phyloP scores from a whole-genome alignment of 2,888 invertebrate genomes.

The Imbricaverruca yamaguchii region DNA sequence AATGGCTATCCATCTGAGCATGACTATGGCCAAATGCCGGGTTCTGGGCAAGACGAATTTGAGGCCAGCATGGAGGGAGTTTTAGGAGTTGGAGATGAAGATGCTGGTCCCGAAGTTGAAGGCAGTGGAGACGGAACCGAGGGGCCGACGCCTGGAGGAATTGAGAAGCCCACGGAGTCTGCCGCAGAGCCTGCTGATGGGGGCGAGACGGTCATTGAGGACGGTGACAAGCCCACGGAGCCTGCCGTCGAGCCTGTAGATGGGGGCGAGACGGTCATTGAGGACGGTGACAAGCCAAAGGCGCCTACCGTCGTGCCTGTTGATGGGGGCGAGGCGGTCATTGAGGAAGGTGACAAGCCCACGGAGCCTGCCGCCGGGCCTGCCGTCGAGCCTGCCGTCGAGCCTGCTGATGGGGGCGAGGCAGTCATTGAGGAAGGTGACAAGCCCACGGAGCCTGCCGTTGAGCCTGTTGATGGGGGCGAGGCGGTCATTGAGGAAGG shows the following conservation, averaged over 20 bases:
- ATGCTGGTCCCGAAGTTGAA: slow-evolving; percentile 31
- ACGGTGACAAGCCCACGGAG: slow-evolving; percentile 19
- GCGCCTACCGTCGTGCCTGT: not conserved
- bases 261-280: not conserved
- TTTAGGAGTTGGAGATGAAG: slow-evolving; percentile 23
- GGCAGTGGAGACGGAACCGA: slow-evolving; percentile 23
- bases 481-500: not conserved
- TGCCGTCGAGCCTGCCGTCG: not conserved
- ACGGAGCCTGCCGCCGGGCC: too few relatives aligned
- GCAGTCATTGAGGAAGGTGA: not conserved
- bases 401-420: not conserved
- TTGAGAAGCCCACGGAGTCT: not conserved
- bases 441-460: slow-evolving; percentile 16
- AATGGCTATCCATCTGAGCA: too few relatives aligned
- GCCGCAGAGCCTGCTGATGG: not conserved
- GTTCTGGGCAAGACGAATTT: not conserved
- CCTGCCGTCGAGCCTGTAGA: not conserved
- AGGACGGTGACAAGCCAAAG: not conserved
- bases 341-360: not conserved
- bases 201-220: not conserved
- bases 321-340: not conserved
- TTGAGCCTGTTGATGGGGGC: not conserved
- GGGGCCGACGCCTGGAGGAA: not conserved
- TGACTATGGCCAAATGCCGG: not conserved
- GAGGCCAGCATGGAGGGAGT: not conserved